These are phyloP conservation scores for Cremastinae sp. DNA, from an alignment of 2,888 invertebrate genomes.

Conservation along the genomic window DNA sequence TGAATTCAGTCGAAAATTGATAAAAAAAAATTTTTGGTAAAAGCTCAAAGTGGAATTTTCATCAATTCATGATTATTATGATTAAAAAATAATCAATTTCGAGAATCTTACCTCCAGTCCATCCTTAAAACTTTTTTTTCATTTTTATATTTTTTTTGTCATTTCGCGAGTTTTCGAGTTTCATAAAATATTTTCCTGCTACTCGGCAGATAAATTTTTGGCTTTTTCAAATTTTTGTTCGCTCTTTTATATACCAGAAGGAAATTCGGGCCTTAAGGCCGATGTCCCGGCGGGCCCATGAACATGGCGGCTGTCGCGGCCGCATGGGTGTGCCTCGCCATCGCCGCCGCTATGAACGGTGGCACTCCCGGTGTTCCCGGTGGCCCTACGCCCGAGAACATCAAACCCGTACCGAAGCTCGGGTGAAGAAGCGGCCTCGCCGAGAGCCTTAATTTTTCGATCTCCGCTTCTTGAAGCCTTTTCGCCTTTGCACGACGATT, in stretches of 20 bases:
- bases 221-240: conserved; percentile 12
- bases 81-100: conserved; percentile 6
- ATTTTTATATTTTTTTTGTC: background rate
- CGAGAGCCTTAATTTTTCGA: conserved; percentile 94
- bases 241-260: conserved; percentile 28
- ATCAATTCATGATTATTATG: too few species aligned
- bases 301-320: conserved; percentile 81
- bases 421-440: conserved; percentile 89
- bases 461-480: conserved; percentile 96
- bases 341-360: conserved; percentile 86
- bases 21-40: too few species aligned
- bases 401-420: conserved; percentile 83
- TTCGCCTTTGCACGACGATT: conserved; percentile 96
- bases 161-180: background rate
- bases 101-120: conserved; percentile 14
- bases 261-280: conserved; percentile 69
- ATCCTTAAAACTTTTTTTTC: background rate
- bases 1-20: conserved; percentile 22
- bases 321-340: conserved; percentile 81
- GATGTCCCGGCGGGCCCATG: conserved; percentile 78
- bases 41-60: too few species aligned
- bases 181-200: background rate
- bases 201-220: conserved; percentile 5
- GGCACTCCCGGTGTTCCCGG: conserved; percentile 81
- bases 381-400: conserved; percentile 85